Conservation (phyloP, 2,113 vertebrate genomes). For the Datnioides undecimradiatus region DNA sequence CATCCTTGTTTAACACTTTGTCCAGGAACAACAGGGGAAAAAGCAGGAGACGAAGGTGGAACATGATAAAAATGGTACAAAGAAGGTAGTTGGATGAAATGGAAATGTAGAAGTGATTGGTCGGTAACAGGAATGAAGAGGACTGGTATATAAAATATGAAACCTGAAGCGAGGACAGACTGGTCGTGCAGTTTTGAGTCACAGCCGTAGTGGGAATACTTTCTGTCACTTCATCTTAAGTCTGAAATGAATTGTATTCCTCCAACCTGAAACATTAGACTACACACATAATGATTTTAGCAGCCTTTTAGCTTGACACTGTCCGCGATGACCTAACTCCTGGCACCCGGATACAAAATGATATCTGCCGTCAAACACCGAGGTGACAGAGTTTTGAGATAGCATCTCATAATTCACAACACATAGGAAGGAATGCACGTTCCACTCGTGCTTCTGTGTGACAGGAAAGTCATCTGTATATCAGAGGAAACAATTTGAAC, state of each 20-base stretch:
- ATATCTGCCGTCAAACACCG: conserved; percentile 39
- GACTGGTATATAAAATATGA: conserved; percentile 20
- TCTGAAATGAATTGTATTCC: conserved; percentile 66
- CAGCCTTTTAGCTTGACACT: conserved; percentile 49
- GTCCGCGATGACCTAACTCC: conserved; percentile 55
- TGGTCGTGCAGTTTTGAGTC: background rate
- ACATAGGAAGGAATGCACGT: background rate
- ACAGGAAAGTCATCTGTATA: conserved; percentile 34
- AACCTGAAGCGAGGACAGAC: conserved; percentile 9
- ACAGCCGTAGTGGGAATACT: conserved; percentile 22
- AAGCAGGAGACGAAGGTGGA: conserved; percentile 3
- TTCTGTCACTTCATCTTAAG: conserved; percentile 71
- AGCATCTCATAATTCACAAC: conserved; percentile 17
- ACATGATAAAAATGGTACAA: conserved; percentile 19
- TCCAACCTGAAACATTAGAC: conserved; percentile 69
- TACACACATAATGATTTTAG: conserved; percentile 63
- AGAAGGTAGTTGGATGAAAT: background rate
- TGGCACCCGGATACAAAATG: conserved; percentile 32
- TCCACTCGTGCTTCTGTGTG: conserved; percentile 32
- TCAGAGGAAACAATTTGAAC: conserved; percentile 45
- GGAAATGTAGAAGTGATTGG: background rate
- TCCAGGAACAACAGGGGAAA: conserved; percentile 20
- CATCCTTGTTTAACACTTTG: conserved; percentile 17
- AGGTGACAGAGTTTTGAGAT: conserved; percentile 11
- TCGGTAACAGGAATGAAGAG: conserved; percentile 19